Conservation (phyloP, 2,888 invertebrate species). For the Sminthurides aquaticus region DNA sequence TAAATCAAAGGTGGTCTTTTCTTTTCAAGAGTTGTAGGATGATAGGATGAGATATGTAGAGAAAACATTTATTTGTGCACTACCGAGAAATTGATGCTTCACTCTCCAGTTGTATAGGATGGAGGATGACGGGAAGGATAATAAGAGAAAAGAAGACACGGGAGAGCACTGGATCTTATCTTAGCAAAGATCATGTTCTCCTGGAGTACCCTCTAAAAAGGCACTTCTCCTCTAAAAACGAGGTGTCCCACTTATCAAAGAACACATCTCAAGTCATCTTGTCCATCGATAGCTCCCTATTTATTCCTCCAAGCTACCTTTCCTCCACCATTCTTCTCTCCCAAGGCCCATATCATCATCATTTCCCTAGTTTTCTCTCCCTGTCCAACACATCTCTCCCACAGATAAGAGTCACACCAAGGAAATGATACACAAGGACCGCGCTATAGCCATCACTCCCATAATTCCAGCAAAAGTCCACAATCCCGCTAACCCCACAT, state of each 20-base stretch:
- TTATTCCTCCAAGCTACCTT: too few species aligned
- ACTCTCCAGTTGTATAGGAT: not conserved
- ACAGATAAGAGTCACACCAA: not conserved
- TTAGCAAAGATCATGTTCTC: conserved; percentile 13
- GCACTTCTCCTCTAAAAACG: conserved; percentile 24
- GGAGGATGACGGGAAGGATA: not conserved
- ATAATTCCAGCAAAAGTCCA: too few species aligned
- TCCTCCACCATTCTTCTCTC: too few species aligned
- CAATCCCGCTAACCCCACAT: too few species aligned
- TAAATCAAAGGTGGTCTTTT: conserved; percentile 28
- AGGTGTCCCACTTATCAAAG: conserved; percentile 26
- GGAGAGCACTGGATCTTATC: too few species aligned
- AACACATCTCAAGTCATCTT: conserved; percentile 28
- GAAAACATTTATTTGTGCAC: conserved; percentile 22
- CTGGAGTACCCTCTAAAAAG: conserved; percentile 19
- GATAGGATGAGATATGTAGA: conserved; percentile 11
- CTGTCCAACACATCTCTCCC: not conserved
- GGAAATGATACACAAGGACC: too few species aligned
- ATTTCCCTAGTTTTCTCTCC: not conserved
- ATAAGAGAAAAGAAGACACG: too few species aligned
- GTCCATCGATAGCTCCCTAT: conserved; percentile 20
- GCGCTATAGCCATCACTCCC: too few species aligned
- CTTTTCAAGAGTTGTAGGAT: conserved; percentile 5
- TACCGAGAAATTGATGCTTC: conserved; percentile 9
- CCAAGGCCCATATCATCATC: too few species aligned